Evolutionary conservation across 2,797 vertebrate genomes (phyloP).

Genomic region (Poeciliopsis presidionis): DNA sequence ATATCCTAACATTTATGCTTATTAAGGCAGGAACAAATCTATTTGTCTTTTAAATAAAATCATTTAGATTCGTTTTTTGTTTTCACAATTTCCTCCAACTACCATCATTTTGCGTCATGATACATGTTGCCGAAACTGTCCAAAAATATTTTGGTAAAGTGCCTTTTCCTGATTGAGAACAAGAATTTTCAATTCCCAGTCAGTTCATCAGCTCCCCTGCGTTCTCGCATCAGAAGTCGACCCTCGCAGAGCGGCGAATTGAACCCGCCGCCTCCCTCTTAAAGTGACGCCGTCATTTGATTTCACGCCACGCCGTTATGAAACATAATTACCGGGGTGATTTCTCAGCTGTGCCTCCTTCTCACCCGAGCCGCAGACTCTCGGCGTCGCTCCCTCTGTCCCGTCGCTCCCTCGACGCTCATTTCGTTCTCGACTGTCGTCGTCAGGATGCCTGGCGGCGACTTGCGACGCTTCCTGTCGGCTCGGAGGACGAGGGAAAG

Average conservation of each 20-base stretch:
- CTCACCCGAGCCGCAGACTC: slow-evolving; percentile 27
- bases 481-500: slow-evolving; percentile 31
- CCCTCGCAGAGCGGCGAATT: background rate
- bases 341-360: slow-evolving; percentile 38
- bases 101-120: background rate
- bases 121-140: background rate
- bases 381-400: slow-evolving; percentile 49
- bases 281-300: slow-evolving; percentile 32
- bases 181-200: background rate
- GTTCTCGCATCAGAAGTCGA: background rate
- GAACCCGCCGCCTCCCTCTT: slow-evolving; percentile 2
- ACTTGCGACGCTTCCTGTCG: slow-evolving; percentile 42
- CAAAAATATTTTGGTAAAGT: background rate
- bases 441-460: slow-evolving; percentile 41
- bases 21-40: background rate
- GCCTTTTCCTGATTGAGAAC: too few species aligned
- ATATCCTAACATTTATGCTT: too few species aligned
- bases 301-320: slow-evolving; percentile 43
- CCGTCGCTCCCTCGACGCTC: slow-evolving; percentile 37
- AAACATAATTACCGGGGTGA: slow-evolving; percentile 44
- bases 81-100: background rate
- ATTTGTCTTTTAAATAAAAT: background rate
- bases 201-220: background rate
- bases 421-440: slow-evolving; percentile 20
- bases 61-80: background rate